These are phyloP conservation scores for Oreochromis grahami DNA, from an alignment of 2,797 vertebrate species.

Conservation along the genomic window DNA sequence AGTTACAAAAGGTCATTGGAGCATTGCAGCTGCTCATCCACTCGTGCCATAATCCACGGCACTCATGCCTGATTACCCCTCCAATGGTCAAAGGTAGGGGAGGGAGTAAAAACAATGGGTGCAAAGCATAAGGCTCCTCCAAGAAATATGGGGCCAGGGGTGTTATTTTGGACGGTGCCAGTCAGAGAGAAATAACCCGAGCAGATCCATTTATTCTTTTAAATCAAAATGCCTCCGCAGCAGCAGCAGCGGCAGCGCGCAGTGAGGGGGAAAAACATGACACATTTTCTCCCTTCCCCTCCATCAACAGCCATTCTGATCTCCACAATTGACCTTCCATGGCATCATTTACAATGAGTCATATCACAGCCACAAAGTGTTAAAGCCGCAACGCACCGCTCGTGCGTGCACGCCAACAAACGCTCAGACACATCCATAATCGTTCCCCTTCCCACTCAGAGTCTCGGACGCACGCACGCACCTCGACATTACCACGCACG, in stretches of 20 bases:
- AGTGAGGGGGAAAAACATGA: slow-evolving; percentile 62
- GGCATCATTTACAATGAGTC: slow-evolving; percentile 83
- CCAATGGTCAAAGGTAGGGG: slow-evolving; percentile 78
- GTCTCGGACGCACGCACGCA: background rate
- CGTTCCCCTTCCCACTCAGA: slow-evolving; percentile 23
- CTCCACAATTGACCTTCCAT: slow-evolving; percentile 80
- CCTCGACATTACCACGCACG: slow-evolving; percentile 34
- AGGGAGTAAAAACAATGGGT: slow-evolving; percentile 74
- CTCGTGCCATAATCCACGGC: slow-evolving; percentile 74
- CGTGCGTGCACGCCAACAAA: slow-evolving; percentile 1
- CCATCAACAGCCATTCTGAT: slow-evolving; percentile 78
- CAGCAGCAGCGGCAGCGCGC: slow-evolving; percentile 32
- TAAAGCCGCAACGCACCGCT: slow-evolving; percentile 66
- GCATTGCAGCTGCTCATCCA: slow-evolving; percentile 81
- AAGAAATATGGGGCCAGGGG: slow-evolving; percentile 66
- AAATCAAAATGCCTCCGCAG: slow-evolving; percentile 63
- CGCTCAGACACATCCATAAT: slow-evolving; percentile 48
- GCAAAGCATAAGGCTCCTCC: slow-evolving; percentile 65
- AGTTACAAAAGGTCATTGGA: slow-evolving; percentile 80
- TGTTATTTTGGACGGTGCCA: slow-evolving; percentile 66
- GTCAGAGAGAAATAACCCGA: slow-evolving; percentile 70
- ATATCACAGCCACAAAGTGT: slow-evolving; percentile 76
- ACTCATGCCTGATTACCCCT: slow-evolving; percentile 78
- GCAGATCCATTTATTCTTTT: slow-evolving; percentile 69
- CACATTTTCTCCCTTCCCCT: slow-evolving; percentile 67